These are phyloP conservation scores for Camponotus floridanus DNA, from an alignment of 1,140 invertebrate genomes.

Conservation along the genomic window DNA sequence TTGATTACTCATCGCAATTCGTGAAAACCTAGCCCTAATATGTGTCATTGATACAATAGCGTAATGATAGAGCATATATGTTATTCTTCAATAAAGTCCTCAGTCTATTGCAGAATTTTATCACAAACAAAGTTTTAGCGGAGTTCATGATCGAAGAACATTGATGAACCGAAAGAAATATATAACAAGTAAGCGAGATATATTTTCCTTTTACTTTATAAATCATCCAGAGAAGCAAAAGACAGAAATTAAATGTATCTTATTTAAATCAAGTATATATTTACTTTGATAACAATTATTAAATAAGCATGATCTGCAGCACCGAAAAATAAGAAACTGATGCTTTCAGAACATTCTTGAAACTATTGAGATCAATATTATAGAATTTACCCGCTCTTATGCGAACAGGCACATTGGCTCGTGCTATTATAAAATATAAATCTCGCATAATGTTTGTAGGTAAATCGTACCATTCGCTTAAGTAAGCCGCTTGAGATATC, in stretches of 20 bases:
- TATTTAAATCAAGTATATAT: slow-evolving; percentile 19
- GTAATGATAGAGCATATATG: slow-evolving; percentile 33
- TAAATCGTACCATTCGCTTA: slow-evolving; percentile 16
- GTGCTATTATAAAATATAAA: slow-evolving; percentile 11
- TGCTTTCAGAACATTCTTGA: slow-evolving; percentile 29
- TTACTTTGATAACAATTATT: slow-evolving; percentile 12
- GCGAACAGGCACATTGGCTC: not conserved
- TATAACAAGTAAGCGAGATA: not conserved
- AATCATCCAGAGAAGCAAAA: not conserved
- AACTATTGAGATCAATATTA: slow-evolving; percentile 31
- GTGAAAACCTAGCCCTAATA: not conserved
- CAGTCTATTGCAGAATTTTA: not conserved
- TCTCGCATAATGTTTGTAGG: not conserved
- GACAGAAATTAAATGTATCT: not conserved
- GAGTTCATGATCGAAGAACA: not conserved
- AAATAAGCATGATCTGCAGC: not conserved
- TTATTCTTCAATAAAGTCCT: not conserved
- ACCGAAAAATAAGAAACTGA: slow-evolving; percentile 36
- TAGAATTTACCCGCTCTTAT: slow-evolving; percentile 31
- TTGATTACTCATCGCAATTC: not conserved
- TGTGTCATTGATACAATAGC: slow-evolving; percentile 12
- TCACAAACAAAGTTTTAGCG: not conserved
- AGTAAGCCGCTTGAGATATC: not conserved
- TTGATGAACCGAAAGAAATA: not conserved
- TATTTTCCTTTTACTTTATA: not conserved